A percentile compares a stretch with the other conserved stretches of the same genome.
phyloP scores from a whole-genome alignment of 2,888 invertebrate genomes.

The Eledona agricola region DNA sequence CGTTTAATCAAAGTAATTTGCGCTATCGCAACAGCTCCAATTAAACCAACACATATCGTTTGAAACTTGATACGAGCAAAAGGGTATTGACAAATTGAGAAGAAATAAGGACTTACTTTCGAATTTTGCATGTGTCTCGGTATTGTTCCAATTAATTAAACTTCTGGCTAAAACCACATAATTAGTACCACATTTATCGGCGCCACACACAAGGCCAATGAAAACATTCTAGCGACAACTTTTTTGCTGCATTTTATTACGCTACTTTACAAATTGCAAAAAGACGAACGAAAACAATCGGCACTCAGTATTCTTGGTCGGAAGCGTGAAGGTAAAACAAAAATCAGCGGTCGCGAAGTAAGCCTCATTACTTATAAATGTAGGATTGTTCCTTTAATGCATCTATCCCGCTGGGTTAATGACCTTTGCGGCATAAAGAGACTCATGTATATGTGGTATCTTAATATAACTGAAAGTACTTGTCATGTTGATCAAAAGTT shows the following conservation, averaged over 20 bases:
- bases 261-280: conserved; percentile 17
- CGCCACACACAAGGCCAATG: conserved; percentile 39
- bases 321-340: conserved; percentile 10
- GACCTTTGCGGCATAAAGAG: conserved; percentile 42
- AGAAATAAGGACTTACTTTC: conserved; percentile 26
- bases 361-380: conserved; percentile 11
- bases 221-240: conserved; percentile 27
- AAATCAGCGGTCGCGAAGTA: conserved; percentile 7
- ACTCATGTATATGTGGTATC: conserved; percentile 29
- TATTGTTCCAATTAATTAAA: conserved; percentile 31
- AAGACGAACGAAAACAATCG: conserved; percentile 16
- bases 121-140: conserved; percentile 25
- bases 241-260: conserved; percentile 25
- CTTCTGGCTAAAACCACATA: conserved; percentile 13
- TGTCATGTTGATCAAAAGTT: conserved; percentile 30
- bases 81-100: no score
- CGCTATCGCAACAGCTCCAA: no score
- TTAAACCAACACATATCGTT: no score
- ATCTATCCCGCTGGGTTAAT: conserved; percentile 38
- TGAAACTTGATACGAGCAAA: no score
- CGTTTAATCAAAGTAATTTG: no score
- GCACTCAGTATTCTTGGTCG: background rate
- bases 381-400: conserved; percentile 38
- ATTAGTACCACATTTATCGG: conserved; percentile 34
- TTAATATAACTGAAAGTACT: conserved; percentile 34